Evolutionary conservation across 2,888 invertebrate species (phyloP), one percentile per base, ranked within the genome.

Genomic region (Flexamia atlantica): DNA sequence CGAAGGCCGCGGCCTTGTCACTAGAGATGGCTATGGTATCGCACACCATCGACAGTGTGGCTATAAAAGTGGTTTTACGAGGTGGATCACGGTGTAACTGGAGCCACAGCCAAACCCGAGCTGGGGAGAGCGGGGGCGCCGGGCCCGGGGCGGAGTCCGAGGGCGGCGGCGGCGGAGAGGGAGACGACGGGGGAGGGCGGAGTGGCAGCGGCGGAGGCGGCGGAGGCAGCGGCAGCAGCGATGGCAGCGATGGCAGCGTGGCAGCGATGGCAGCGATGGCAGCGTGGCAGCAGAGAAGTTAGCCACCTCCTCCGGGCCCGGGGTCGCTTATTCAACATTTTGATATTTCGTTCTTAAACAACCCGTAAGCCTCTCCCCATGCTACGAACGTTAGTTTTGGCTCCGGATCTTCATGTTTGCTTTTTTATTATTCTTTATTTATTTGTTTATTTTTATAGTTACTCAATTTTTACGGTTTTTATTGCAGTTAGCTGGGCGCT

Each of bases 11-110:
- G n/a, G n/a, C n/a, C n/a, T n/a, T n/a, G n/a, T n/a, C n/a, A n/a
- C n/a, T n/a, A n/a, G n/a, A n/a, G n/a, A n/a, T n/a, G n/a, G n/a
- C n/a, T n/a, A n/a, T n/a, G 42, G 20, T 72, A 40, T 23, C 1
- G 40, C 40, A 14, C n/a, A n/a, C n/a, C n/a, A n/a, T n/a, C n/a
- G n/a, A n/a, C 5, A 36, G 72, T 20, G 20, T 28, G 68, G n/a
- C n/a, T 40, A 36, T 36, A 36, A 72, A 40, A 36, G 32, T 72
- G 72, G 72, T 40, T 72, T 72, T 40, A 40, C 42, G 72, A 72
- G n/a, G 9, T 68, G 30, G 17, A 23, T 68, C 14, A 20, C 14
- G 4, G 40, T 68, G 14, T 72, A 1, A 12, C 20, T 72, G 72
- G 72, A 72, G 25, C 23, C 72, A 72, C 72, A 36, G 23, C 72